Conservation (phyloP, 2,113 vertebrate genomes). For the Elgaria multicarinata region DNA sequence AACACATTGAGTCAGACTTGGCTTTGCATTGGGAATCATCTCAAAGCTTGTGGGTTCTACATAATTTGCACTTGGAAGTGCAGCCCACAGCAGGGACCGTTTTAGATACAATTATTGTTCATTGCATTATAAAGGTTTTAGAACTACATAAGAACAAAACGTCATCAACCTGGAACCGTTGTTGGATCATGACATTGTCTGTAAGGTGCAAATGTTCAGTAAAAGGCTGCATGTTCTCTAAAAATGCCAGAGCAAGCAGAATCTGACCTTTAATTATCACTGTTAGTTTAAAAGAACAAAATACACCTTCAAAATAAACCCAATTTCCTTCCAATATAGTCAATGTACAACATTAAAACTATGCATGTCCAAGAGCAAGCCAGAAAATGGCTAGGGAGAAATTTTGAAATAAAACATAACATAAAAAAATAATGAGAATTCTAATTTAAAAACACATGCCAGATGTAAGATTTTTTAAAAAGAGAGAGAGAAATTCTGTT, state of each 20-base stretch:
- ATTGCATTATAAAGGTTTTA: slow-evolving; percentile 31
- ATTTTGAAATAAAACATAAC: background rate
- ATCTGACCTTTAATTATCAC: background rate
- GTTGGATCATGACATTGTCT: background rate
- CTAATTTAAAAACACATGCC: background rate
- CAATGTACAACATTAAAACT: background rate
- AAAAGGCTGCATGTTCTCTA: background rate
- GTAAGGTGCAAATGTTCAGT: background rate
- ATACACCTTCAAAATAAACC: background rate
- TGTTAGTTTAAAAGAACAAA: background rate
- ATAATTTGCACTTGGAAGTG: slow-evolving; percentile 65
- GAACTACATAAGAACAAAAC: background rate
- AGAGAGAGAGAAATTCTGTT: rapidly evolving
- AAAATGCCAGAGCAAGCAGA: background rate
- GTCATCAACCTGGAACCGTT: background rate
- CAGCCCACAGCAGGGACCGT: slow-evolving; percentile 55
- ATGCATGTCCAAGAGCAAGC: background rate
- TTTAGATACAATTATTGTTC: slow-evolving; percentile 51
- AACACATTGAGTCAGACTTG: slow-evolving; percentile 48
- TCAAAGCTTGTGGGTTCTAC: slow-evolving; percentile 54
- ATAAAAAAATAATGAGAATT: background rate
- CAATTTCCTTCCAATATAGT: background rate
- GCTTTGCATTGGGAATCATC: slow-evolving; percentile 51
- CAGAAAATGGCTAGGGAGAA: background rate
- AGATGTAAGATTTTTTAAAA: background rate